Evolutionary conservation across 2,797 vertebrate genomes (phyloP).

Genomic region (Urophycis tenuis): DNA sequence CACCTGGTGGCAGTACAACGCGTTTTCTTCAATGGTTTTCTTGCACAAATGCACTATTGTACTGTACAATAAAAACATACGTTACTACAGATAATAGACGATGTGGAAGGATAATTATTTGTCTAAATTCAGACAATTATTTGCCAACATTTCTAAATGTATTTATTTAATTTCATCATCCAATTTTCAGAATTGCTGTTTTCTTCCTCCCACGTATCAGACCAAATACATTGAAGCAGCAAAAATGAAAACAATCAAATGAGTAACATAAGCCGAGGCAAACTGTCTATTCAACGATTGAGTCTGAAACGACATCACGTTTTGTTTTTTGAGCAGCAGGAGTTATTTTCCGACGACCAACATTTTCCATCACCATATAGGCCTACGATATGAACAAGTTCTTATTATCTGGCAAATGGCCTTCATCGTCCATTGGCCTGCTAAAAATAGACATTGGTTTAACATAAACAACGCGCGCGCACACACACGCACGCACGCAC

Average conservation of each 20-base stretch:
- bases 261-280: too few relatives aligned
- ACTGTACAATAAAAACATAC: background rate
- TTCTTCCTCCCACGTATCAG: background rate
- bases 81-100: background rate
- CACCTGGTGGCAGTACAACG: conserved; percentile 20
- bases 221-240: too few relatives aligned
- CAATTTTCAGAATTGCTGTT: background rate
- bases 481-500: too few relatives aligned
- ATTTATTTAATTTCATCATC: too few relatives aligned
- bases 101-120: too few relatives aligned
- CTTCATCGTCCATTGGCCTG: background rate
- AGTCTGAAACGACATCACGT: too few relatives aligned
- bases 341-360: background rate
- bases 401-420: background rate
- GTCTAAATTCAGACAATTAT: too few relatives aligned
- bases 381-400: background rate
- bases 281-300: too few relatives aligned
- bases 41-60: background rate
- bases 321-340: too few relatives aligned
- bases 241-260: background rate
- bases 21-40: too few relatives aligned
- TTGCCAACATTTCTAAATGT: too few relatives aligned
- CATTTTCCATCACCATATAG: background rate
- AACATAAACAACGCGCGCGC: background rate
- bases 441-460: background rate